Evolutionary conservation across 2,888 invertebrate genomes (phyloP).

Genomic region (Imbricaverruca yamaguchii): DNA sequence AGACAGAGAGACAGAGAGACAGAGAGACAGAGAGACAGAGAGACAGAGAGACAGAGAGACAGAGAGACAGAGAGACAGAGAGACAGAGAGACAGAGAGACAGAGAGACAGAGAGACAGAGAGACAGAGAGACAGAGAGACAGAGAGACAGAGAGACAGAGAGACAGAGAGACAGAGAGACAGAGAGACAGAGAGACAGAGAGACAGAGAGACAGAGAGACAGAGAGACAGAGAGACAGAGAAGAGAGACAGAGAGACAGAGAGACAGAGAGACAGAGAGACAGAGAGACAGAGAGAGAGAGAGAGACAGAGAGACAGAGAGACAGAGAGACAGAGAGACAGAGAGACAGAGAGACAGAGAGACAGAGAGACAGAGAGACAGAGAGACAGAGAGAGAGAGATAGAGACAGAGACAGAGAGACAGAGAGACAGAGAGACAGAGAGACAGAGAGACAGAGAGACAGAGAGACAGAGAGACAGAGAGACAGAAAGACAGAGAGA

Average conservation of each 20-base stretch:
- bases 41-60: neutral
- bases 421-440: constrained; percentile 25
- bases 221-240: constrained; percentile 3
- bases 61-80: neutral
- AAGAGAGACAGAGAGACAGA: neutral
- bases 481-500: constrained; percentile 22
- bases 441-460: constrained; percentile 26
- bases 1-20: neutral
- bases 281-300: too few species aligned
- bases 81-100: constrained; percentile 23
- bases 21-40: neutral
- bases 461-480: neutral
- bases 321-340: too few species aligned
- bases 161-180: neutral
- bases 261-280: neutral
- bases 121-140: neutral
- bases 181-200: neutral
- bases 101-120: constrained; percentile 28
- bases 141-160: neutral
- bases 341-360: neutral
- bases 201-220: constrained; percentile 1
- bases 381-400: neutral
- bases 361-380: neutral
- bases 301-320: too few species aligned
- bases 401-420: neutral